A percentile compares a stretch with the other conserved stretches of the same genome.
phyloP scores from a whole-genome alignment of 2,888 invertebrate species.

The Caenorhabditis virilis region DNA sequence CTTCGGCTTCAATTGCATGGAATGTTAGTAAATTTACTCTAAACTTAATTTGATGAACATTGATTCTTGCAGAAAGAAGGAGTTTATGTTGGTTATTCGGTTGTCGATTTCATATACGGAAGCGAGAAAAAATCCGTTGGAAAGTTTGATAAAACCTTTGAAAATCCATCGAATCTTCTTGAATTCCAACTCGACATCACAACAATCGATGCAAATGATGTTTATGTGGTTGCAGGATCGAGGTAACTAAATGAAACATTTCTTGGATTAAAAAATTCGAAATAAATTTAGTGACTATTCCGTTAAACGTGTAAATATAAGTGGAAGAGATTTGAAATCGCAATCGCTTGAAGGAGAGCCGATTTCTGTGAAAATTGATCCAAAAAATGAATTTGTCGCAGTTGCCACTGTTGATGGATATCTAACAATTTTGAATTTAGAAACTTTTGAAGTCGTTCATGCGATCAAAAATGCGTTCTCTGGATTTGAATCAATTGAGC shows the following conservation, averaged over 20 bases:
- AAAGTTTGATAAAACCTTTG: slow-evolving; percentile 6
- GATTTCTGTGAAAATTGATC: slow-evolving; percentile 28
- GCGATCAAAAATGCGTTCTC: slow-evolving; percentile 21
- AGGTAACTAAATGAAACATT: too few relatives aligned
- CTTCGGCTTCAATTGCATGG: slow-evolving; percentile 26
- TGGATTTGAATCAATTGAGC: slow-evolving; percentile 32
- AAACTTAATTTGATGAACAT: too few relatives aligned
- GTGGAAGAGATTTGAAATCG: slow-evolving; percentile 10
- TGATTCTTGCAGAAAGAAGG: slow-evolving; percentile 5
- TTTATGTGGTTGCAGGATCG: slow-evolving; percentile 30
- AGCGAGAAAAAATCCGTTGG: slow-evolving; percentile 28
- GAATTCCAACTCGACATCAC: slow-evolving; percentile 33
- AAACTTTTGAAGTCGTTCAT: slow-evolving; percentile 9
- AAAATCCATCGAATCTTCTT: slow-evolving; percentile 8
- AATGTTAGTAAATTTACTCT: background rate
- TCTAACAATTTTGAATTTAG: slow-evolving; percentile 21
- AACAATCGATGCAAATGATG: slow-evolving; percentile 19
- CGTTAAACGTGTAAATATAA: slow-evolving; percentile 11
- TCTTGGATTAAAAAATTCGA: too few relatives aligned
- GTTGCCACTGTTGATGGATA: slow-evolving; percentile 38
- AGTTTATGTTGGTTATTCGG: slow-evolving; percentile 21
- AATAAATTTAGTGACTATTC: too few relatives aligned
- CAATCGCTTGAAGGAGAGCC: slow-evolving; percentile 21
- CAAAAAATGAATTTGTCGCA: slow-evolving; percentile 25
- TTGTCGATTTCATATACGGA: slow-evolving; percentile 18